Evolutionary conservation across 2,888 invertebrate genomes (phyloP), one percentile per base, ranked within the genome.

Genomic region (Cistogaster globosa): DNA sequence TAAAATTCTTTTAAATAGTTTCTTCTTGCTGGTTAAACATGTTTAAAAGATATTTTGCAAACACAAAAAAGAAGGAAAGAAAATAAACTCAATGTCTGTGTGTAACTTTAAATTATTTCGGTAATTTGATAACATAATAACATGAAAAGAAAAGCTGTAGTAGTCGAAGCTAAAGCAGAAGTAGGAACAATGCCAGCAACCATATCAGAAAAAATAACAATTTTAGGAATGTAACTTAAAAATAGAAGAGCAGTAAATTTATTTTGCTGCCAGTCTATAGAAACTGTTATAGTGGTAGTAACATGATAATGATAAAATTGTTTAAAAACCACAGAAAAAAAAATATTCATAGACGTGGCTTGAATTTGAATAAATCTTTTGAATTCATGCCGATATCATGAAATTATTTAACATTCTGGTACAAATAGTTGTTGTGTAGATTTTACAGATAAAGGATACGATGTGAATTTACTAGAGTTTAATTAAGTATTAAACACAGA

Each of bases 121-220:
- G 75, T 69, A 68, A 75, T 75, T 68, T 75, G 74, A 55, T 74
- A 81, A 68, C 42, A 62, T 38, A 68, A 75, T 26, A 75, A 53
- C 74, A 26, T 8, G 32, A 42, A 60, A 74, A 51, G 18, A 45
- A 32, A 58, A 76, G 22, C 69, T 69, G n/a, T 55, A 32, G 20
- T 12, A 32, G 58, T 1, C 5, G n/a, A 32, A 58, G 32, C 14
- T 48, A 20, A 62, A 32, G 26, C 6, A 6, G 36, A 45, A 63
- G 26, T 45, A n/a, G 20, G 16, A 26, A 14, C 1, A 32, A 45
- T 60, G 12, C 36, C 32, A n/a, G 45, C 53, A 20, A 20, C 6
- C 32, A 51, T 42, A 42, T 12, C 1, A 16, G 42, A 63, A 22
- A 16, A 14, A 36, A 65, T 16, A 63, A 14, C 36, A 57, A 42